Evolutionary conservation across 64 coral and sea anemone species (phyloP), one percentile per base, ranked within the genome.

Genomic region (Dendrophyllia cribrosa): DNA sequence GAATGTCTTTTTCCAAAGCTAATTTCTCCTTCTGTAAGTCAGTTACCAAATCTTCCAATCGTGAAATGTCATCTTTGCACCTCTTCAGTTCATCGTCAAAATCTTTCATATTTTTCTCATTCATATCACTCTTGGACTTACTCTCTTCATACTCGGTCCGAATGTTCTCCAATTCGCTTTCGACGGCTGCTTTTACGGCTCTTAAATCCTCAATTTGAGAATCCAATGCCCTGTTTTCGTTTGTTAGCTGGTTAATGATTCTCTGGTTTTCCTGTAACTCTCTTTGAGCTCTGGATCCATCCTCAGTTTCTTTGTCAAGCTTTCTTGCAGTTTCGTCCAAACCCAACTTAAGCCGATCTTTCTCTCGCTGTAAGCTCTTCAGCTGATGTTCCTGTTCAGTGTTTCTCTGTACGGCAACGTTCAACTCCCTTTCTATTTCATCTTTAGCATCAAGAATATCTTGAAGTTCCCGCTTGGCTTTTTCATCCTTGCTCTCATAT

Each of bases 401-500:
- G n/a, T 75, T 72, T 43, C 53, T 79, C 24, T 82, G 82, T 5
- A 64, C 78, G 15, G 78, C 74, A 21, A 77, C 21, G 21, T 77
- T 74, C 53, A 77, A 76, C 19, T 97, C 82, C 47, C 64, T 83
- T 74, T 97, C 92, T 43, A 97, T 75, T 55, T 93, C 93, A n/a
- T 89, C 77, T 20, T 86, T 86, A 7, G 75, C 64, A 59, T 94
- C 95, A 20, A 44, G 56, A n/a, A 94, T 75, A 78, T 72, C 88
- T 10, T 22, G 2, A 12, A 94, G 25, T 20, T 91, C 76, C 15
- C 60, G 58, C 4, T 91, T 89, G 49, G 74, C 34, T 25, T 66
- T 88, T 46, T 76, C 83, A 20, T 94, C 74, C 52, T 51, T 82
- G 21, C 43, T 90, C 74, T 94, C 82, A 26, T 87, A 94, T 1